These are phyloP conservation scores for Montipora efflorescens DNA, from an alignment of 64 coral and sea anemone species.

Conservation along the genomic window DNA sequence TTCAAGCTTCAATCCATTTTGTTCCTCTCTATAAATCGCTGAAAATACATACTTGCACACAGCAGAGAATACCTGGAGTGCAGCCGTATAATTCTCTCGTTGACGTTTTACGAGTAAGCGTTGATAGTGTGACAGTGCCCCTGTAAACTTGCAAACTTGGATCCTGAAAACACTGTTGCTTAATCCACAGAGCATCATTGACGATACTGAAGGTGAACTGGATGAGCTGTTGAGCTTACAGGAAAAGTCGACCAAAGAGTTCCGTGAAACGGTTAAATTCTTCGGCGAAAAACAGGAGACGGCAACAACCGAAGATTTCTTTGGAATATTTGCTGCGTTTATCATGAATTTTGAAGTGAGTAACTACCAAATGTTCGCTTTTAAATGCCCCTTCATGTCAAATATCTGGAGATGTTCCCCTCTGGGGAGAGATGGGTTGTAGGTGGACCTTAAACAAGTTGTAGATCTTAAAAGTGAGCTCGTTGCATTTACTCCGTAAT, in stretches of 20 bases:
- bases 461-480: too few species aligned
- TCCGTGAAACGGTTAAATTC: constrained; percentile 79
- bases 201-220: constrained; percentile 85
- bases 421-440: too few species aligned
- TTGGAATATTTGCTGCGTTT: constrained; percentile 90
- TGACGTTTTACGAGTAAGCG: too few species aligned
- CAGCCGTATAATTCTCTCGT: too few species aligned
- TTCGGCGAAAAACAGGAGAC: constrained; percentile 81
- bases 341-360: constrained; percentile 89
- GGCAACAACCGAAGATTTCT: constrained; percentile 92
- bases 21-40: too few species aligned
- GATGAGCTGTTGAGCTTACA: constrained; percentile 75
- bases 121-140: too few species aligned
- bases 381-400: neutral
- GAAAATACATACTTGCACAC: too few species aligned
- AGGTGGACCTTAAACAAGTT: too few species aligned
- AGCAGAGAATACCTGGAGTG: too few species aligned
- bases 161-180: neutral
- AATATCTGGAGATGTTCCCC: neutral
- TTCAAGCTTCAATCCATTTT: too few species aligned
- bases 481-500: too few species aligned
- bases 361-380: too few species aligned
- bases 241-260: constrained; percentile 70
- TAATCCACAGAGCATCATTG: constrained; percentile 71
- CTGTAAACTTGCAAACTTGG: neutral